phyloP scores from a whole-genome alignment of 2,888 invertebrate genomes.

The Apotomis turbidana region DNA sequence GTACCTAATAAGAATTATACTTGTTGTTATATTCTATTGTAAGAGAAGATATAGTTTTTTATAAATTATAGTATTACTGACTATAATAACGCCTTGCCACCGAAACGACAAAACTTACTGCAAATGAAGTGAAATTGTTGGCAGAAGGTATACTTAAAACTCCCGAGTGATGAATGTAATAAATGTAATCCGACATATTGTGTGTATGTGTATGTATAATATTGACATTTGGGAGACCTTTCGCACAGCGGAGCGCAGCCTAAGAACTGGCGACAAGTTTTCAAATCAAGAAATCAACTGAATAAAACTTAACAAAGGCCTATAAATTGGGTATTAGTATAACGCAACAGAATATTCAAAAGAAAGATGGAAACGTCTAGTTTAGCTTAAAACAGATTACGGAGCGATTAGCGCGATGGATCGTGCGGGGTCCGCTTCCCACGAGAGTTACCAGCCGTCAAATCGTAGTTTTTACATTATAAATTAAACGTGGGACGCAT shows the following conservation, averaged over 20 bases:
- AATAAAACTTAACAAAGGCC: not conserved
- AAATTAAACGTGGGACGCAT: slow-evolving; percentile 76
- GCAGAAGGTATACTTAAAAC: too few relatives aligned
- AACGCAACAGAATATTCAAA: slow-evolving; percentile 1
- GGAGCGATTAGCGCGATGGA: slow-evolving; percentile 48
- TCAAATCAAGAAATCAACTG: not conserved
- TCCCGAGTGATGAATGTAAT: too few relatives aligned
- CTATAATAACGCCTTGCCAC: too few relatives aligned
- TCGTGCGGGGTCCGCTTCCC: slow-evolving; percentile 68
- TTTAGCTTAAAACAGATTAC: slow-evolving; percentile 36
- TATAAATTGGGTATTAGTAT: not conserved
- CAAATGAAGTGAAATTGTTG: too few relatives aligned
- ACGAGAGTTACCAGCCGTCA: slow-evolving; percentile 71
- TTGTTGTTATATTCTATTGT: too few relatives aligned
- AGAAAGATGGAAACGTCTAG: slow-evolving; percentile 24
- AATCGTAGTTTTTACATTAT: slow-evolving; percentile 74
- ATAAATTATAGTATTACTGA: too few relatives aligned
- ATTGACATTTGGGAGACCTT: not conserved
- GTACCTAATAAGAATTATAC: too few relatives aligned
- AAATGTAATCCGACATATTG: not conserved
- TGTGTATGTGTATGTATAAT: not conserved
- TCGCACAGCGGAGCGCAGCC: not conserved
- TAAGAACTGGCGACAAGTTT: not conserved
- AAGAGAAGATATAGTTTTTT: too few relatives aligned
- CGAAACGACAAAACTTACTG: too few relatives aligned